Base-by-base conservation (phyloP, 92 coral and sea anemone genomes). In the Plumapathes pennacea region DNA sequence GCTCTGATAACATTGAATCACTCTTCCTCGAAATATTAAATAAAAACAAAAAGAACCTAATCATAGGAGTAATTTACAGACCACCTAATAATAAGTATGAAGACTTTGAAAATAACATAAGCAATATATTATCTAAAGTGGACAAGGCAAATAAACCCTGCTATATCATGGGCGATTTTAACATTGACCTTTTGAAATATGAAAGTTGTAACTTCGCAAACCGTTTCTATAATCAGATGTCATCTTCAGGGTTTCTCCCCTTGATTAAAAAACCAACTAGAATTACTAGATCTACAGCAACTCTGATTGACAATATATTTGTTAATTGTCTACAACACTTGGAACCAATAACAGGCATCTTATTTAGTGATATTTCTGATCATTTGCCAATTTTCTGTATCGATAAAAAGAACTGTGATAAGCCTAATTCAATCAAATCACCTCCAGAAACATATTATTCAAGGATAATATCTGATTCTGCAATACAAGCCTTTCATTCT, bases 81-180 rank as follows among this genome's bases (percentile, higher is more conserved):
- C 44, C 59, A 4, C 59, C 59, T 10, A 52, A 52, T 21, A 52
- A 52, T 9, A 52, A 52, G 32, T 52, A 4, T 10, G n/a, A 4
- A 2, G 59, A 52, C 12, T 52, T 52, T 29, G 34, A 52, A 52
- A 4, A 3, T 3, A 24, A 24, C 9, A 12, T 52, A 25, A 52
- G 32, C 2, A 5, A 8, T 28, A 52, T 52, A 24, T 27, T 52
- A 52, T 52, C 59, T 32, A 24, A 25, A 25, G 6, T 52, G n/a
- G 59, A 52, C 20, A 52, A 27, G 20, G 18, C 12, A 25, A 52
- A 52, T 21, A 52, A 52, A 52, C 59, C 59, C 12, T 52, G 59
- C 18, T 52, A 52, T 21, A 24, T 52, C 17, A 2, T 15, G 17
- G 38, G 38, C 4, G n/a, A 52, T 23, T 52, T 52, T 29, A 24